Evolutionary conservation across 2,113 vertebrate species (phyloP), one percentile per base, ranked within the genome.

Genomic region (Alligator mississippiensis): DNA sequence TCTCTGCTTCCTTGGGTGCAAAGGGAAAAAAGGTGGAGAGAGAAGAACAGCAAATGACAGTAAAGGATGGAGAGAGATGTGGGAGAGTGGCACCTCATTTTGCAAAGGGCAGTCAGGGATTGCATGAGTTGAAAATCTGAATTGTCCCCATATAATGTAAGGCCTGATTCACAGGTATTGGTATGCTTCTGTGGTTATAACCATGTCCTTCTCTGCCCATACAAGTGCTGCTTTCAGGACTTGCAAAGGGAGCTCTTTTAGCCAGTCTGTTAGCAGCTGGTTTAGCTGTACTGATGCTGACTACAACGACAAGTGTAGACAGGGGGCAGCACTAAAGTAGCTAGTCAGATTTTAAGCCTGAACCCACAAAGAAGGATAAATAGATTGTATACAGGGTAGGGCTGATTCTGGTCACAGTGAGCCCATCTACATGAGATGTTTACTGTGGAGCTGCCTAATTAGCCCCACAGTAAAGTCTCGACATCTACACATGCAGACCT

Each of bases 1-100:
- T 76, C 34, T 38, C 74, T 76, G 25, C 24, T 14, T 24, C 74
- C 58, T 30, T 66, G 90, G 95, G 89, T 93, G 96, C 84, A 76
- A 28, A 62, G 9, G 2, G 75, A 16, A 55, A 34, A 58, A 28
- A 24, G 57, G 4, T 6, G 47, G 47, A 47, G 47, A 47, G 77
- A 82, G 18, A 57, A 87, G 91, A 89, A 94, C 82, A 80, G 83
- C 57, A 70, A 93, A 72, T 15, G 61, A 82, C 89, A 88, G 3
- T 72, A 66, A n/a, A 83, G 88, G 80, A 92, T 94, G 70, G 85
- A 92, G 16, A 22, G 62, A 95, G 90, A 93, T 90, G 74, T 38
- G 74, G 11, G 72, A 74, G 72, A 47, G 5, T 47, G 22, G 47
- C 90, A 90, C 19, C 57, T 97, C 94, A 94, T 95, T 89, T 70